Conservation (phyloP, 2,888 invertebrate genomes). For the Hoplodrina blanda region DNA sequence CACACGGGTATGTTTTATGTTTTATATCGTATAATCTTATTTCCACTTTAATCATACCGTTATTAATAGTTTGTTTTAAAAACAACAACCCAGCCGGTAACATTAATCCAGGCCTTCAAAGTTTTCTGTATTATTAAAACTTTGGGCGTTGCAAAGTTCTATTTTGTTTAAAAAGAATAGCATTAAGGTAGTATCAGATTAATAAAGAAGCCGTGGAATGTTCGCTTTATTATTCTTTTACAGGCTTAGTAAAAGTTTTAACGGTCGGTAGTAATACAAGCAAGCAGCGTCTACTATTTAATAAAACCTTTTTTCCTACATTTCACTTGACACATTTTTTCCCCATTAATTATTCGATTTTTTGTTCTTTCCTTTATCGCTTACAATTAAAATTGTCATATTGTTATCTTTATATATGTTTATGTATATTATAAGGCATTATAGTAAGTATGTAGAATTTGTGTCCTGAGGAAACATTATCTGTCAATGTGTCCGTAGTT, state of each 20-base stretch:
- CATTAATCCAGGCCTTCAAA: constrained; percentile 6
- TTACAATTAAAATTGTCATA: not conserved
- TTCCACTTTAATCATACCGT: not conserved
- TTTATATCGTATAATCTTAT: not conserved
- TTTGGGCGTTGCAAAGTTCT: constrained; percentile 21
- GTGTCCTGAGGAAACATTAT: too few species aligned
- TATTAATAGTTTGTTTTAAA: constrained; percentile 6
- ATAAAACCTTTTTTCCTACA: not conserved
- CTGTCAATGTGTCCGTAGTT: too few species aligned
- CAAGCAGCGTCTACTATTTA: constrained; percentile 1
- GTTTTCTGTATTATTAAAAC: constrained; percentile 26
- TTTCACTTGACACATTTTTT: constrained; percentile 8
- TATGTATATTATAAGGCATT: too few species aligned
- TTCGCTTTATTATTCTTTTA: constrained; percentile 35
- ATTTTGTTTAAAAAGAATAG: constrained; percentile 21
- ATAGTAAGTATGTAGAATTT: too few species aligned
- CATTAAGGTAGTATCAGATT: constrained; percentile 37
- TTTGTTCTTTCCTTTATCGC: not conserved
- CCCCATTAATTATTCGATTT: too few species aligned
- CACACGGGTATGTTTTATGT: too few species aligned
- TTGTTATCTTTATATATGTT: too few species aligned
- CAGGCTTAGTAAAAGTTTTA: constrained; percentile 20
- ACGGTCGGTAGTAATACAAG: not conserved
- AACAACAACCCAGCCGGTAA: not conserved
- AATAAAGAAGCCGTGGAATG: constrained; percentile 14